phyloP scores from a whole-genome alignment of 2,797 vertebrate species.

The Eupleurogrammus muticus region DNA sequence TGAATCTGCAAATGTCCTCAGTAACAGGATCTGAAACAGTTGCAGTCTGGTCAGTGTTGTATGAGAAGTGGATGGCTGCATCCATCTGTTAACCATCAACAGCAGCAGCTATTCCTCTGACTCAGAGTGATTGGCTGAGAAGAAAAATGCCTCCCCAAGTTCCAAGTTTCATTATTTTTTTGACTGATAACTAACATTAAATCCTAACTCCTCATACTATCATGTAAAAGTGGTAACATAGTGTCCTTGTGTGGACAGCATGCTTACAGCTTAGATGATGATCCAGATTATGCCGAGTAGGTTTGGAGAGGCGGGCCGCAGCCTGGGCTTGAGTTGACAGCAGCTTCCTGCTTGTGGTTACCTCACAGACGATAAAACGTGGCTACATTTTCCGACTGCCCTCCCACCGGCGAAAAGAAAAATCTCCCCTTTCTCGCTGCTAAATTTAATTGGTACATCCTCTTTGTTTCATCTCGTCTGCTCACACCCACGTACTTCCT shows the following conservation, averaged over 20 bases:
- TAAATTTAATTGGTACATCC: conserved; percentile 39
- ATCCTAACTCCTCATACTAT: too few species aligned
- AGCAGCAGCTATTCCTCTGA: too few species aligned
- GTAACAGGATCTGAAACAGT: too few species aligned
- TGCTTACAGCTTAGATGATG: not conserved
- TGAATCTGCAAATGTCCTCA: too few species aligned
- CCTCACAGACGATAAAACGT: conserved; percentile 34
- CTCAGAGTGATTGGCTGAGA: too few species aligned
- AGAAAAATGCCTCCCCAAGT: too few species aligned
- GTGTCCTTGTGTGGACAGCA: not conserved
- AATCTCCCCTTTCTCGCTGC: not conserved
- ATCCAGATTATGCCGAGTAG: not conserved
- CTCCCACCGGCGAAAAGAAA: conserved; percentile 12
- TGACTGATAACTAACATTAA: too few species aligned
- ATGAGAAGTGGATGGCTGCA: too few species aligned
- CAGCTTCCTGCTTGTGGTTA: conserved; percentile 64
- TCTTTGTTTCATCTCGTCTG: conserved; percentile 17
- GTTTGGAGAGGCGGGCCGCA: not conserved
- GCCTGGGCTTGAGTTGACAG: conserved; percentile 5
- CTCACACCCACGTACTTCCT: conserved; percentile 53
- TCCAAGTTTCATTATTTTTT: too few species aligned
- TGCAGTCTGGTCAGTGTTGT: too few species aligned
- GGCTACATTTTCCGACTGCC: conserved; percentile 45
- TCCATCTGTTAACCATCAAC: too few species aligned
- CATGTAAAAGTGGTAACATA: too few species aligned